Conservation (phyloP, 2,888 invertebrate species). For the Ophion costatus region DNA sequence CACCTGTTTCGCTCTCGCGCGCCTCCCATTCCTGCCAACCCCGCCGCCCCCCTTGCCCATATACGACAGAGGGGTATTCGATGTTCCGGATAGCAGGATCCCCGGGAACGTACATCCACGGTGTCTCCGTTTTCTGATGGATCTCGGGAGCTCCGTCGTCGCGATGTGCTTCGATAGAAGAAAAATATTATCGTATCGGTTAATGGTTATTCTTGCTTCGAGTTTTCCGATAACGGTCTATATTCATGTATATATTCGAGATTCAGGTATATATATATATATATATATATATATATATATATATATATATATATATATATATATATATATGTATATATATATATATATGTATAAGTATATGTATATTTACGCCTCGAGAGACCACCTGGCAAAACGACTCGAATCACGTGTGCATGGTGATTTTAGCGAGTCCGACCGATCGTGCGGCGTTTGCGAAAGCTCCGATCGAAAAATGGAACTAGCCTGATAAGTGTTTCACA, state of each 20-base stretch:
- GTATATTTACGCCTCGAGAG: neutral
- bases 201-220: constrained; percentile 65
- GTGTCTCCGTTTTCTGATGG: constrained; percentile 20
- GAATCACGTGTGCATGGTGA: neutral
- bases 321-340: constrained; percentile 9
- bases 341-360: constrained; percentile 2
- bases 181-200: constrained; percentile 66
- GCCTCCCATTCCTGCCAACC: constrained; percentile 3
- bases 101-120: constrained; percentile 23
- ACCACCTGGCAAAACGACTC: constrained; percentile 29
- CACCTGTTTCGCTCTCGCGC: constrained; percentile 58
- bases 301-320: too few relatives aligned
- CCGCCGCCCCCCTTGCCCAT: constrained; percentile 1
- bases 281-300: too few relatives aligned
- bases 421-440: neutral
- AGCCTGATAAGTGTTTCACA: too few relatives aligned
- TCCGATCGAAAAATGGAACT: too few relatives aligned
- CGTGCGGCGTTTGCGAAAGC: neutral
- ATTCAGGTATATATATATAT: too few relatives aligned
- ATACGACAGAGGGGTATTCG: constrained; percentile 14
- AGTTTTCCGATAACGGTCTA: constrained; percentile 59
- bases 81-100: constrained; percentile 20
- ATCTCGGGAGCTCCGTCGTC: constrained; percentile 24
- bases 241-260: constrained; percentile 24
- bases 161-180: constrained; percentile 53